Conservation (phyloP, 1,140 invertebrate genomes). For the Arion vulgaris region DNA sequence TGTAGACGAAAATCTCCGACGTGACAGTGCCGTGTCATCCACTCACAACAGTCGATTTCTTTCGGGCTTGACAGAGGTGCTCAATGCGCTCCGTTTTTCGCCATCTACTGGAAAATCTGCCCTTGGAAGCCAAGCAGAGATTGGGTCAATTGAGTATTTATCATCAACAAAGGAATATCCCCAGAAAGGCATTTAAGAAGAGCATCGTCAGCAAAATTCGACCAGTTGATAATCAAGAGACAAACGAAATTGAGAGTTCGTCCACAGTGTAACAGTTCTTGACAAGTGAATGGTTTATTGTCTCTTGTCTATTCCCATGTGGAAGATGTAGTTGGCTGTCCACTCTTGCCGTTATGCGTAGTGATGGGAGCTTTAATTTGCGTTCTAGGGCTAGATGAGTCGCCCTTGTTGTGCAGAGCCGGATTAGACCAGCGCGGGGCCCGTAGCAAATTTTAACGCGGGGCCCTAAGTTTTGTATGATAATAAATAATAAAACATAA, state of each 20-base stretch:
- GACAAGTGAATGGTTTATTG: no score
- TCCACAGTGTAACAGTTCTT: neutral
- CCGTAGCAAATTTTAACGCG: no score
- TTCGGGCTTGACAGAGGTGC: neutral
- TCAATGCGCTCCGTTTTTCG: neutral
- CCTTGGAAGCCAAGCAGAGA: neutral
- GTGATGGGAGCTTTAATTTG: no score
- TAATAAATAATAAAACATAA: no score
- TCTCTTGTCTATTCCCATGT: no score
- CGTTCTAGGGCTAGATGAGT: no score
- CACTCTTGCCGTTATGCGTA: no score
- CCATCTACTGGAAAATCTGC: neutral
- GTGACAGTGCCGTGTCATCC: neutral
- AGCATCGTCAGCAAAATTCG: neutral
- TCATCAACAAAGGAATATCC: neutral
- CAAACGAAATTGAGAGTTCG: neutral
- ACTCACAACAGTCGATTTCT: neutral
- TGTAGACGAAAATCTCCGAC: neutral
- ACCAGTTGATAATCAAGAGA: neutral
- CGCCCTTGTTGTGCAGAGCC: no score
- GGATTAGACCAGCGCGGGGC: no score
- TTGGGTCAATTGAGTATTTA: neutral
- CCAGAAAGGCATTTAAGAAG: neutral
- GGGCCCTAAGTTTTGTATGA: no score
- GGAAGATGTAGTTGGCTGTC: no score